These are phyloP conservation scores for Meleagris gallopavo DNA, from an alignment of 2,113 vertebrate genomes.

Conservation along the genomic window DNA sequence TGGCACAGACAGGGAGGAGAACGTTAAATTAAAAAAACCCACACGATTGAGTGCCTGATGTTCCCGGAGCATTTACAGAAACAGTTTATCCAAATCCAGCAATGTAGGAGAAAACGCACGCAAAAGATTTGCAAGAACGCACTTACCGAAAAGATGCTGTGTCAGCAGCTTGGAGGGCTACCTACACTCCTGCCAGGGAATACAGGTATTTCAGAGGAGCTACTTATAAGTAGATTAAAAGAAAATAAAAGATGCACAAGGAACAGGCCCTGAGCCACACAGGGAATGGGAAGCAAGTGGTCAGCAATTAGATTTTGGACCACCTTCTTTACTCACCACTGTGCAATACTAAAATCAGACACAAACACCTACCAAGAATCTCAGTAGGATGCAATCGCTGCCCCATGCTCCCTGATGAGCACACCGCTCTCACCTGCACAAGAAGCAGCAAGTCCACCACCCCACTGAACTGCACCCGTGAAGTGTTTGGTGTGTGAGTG, in stretches of 20 bases:
- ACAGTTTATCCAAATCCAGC: background rate
- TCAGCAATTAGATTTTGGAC: background rate
- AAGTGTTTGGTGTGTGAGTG: no score
- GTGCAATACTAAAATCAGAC: background rate
- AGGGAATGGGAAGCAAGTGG: background rate
- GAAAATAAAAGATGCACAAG: background rate
- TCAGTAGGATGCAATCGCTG: fast-evolving
- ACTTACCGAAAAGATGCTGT: background rate
- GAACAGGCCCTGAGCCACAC: background rate
- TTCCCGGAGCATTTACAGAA: background rate
- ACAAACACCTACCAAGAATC: background rate
- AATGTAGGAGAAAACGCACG: background rate
- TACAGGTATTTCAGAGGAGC: background rate
- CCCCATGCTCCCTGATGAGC: background rate
- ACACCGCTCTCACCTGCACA: fast-evolving
- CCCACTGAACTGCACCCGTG: background rate
- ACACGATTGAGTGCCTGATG: background rate
- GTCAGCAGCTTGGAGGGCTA: background rate
- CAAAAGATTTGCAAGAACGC: background rate
- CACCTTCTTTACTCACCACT: background rate
- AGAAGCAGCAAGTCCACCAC: background rate
- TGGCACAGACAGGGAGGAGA: no score
- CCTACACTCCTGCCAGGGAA: background rate
- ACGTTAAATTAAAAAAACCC: background rate
- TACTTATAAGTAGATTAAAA: background rate